phyloP scores from a whole-genome alignment of 2,888 invertebrate genomes.

The Notodonta ziczac region DNA sequence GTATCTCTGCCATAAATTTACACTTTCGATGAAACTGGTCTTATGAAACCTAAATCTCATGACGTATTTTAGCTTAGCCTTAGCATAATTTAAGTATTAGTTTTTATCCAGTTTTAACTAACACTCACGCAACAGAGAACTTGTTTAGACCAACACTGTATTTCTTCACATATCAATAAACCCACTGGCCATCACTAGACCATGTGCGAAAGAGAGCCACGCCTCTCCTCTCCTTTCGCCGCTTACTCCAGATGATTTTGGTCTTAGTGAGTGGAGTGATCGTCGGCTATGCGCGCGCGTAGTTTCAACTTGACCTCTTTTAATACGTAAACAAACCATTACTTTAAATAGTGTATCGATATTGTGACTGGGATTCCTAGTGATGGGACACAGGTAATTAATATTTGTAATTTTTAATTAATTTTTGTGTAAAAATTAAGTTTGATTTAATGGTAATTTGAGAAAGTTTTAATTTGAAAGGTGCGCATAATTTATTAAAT shows the following conservation, averaged over 20 bases:
- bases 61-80: too few species aligned
- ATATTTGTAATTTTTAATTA: constrained; percentile 6
- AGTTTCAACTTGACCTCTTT: constrained; percentile 52
- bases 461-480: too few species aligned
- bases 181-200: constrained; percentile 41
- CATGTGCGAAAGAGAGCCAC: constrained; percentile 65
- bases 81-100: too few species aligned
- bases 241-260: constrained; percentile 57
- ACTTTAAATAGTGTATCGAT: constrained; percentile 29
- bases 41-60: too few species aligned
- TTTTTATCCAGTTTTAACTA: too few species aligned
- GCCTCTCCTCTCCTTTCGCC: constrained; percentile 52
- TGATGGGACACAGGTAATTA: constrained; percentile 42
- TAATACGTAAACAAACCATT: constrained; percentile 53
- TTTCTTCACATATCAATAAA: constrained; percentile 24
- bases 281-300: constrained; percentile 55
- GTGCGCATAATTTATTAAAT: too few species aligned
- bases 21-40: too few species aligned
- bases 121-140: too few species aligned
- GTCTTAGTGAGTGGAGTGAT: constrained; percentile 60
- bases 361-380: constrained; percentile 44
- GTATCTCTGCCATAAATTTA: too few species aligned
- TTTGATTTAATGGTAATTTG: too few species aligned
- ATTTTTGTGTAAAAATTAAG: not conserved
- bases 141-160: too few species aligned